A percentile compares a stretch with the other conserved stretches of the same genome.
phyloP scores from a whole-genome alignment of 2,888 invertebrate genomes.

The Caenorhabditis sinica region DNA sequence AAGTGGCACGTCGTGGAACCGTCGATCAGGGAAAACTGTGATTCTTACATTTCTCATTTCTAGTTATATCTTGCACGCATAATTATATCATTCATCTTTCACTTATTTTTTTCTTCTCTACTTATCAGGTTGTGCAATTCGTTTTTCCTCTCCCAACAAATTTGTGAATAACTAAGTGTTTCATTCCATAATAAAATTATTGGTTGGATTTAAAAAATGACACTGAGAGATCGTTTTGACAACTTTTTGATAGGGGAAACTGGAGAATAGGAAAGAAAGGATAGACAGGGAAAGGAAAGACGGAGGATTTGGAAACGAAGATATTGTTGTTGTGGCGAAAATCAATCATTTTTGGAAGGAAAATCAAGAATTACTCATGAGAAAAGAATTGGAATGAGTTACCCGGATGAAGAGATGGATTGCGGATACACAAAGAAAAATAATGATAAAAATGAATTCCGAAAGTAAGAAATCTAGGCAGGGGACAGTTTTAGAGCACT shows the following conservation, averaged over 20 bases:
- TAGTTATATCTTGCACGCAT: conserved; percentile 8
- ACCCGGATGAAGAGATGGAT: conserved; percentile 46
- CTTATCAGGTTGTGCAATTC: conserved; percentile 36
- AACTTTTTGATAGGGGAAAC: conserved; percentile 9
- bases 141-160: not conserved
- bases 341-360: not conserved
- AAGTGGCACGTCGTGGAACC: conserved; percentile 86
- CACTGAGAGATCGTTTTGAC: conserved; percentile 14
- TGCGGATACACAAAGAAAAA: conserved; percentile 11
- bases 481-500: conserved; percentile 9
- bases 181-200: conserved; percentile 52
- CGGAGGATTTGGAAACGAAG: conserved; percentile 14
- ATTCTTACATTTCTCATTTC: not conserved
- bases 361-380: not conserved
- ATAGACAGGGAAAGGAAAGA: conserved; percentile 43
- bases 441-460: not conserved
- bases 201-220: not conserved
- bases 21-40: conserved; percentile 41
- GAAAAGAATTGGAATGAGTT: conserved; percentile 44
- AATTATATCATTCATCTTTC: conserved; percentile 3
- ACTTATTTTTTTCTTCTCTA: not conserved
- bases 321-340: conserved; percentile 21
- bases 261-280: conserved; percentile 6
- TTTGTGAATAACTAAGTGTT: conserved; percentile 38
- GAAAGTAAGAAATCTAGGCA: conserved; percentile 16